Percentiles rank a stretch among this genome's conserved stretches.
Conservation (phyloP, 1,140 invertebrate species). For the Steinernema feltiae region DNA sequence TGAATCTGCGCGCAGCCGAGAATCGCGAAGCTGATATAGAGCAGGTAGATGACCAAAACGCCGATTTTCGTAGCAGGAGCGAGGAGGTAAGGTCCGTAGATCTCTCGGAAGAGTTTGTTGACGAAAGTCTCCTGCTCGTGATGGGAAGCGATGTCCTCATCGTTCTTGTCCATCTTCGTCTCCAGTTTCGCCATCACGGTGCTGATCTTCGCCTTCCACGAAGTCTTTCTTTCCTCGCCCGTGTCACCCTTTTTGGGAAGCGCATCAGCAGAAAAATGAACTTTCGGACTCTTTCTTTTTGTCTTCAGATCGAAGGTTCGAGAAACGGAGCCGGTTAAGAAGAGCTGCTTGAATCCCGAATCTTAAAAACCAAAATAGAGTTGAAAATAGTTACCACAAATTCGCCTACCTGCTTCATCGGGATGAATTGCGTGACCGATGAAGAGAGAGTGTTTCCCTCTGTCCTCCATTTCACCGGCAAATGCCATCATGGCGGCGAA, state of each 20-base stretch:
- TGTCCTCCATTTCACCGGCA: conserved; percentile 56
- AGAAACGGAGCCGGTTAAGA: conserved; percentile 17
- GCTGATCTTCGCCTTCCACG: conserved; percentile 24
- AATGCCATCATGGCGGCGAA: conserved; percentile 57
- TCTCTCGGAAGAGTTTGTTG: conserved; percentile 71
- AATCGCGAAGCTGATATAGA: conserved; percentile 75
- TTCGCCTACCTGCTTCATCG: not conserved
- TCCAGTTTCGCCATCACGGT: conserved; percentile 26
- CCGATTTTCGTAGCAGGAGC: conserved; percentile 70
- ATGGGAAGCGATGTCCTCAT: conserved; percentile 38
- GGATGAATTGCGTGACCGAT: conserved; percentile 24
- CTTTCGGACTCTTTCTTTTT: conserved; percentile 18
- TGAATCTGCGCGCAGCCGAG: conserved; percentile 79
- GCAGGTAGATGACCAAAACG: conserved; percentile 72
- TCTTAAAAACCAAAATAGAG: not conserved
- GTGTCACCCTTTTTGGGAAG: conserved; percentile 21
- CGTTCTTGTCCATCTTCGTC: conserved; percentile 22
- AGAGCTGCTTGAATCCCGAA: not conserved
- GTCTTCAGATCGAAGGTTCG: conserved; percentile 26
- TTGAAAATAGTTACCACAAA: no score
- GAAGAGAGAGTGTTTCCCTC: conserved; percentile 46
- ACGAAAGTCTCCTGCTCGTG: conserved; percentile 51
- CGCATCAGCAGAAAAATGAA: not conserved
- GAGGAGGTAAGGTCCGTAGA: conserved; percentile 72
- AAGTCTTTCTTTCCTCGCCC: conserved; percentile 21